phyloP scores from a whole-genome alignment of 2,888 invertebrate species.

The Erebia epiphron region DNA sequence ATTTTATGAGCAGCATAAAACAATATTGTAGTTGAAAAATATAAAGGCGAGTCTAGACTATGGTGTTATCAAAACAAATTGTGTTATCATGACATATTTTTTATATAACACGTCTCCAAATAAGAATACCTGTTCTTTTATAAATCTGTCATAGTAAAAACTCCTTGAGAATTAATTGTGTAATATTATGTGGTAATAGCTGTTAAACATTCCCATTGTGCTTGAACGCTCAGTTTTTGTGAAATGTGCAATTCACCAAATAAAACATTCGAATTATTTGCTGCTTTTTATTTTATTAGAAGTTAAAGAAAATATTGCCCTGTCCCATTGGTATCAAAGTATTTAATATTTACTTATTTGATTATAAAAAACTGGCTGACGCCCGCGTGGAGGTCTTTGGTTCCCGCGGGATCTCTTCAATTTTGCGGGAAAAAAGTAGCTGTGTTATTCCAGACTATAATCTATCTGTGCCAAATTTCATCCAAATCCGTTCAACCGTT shows the following conservation, averaged over 20 bases:
- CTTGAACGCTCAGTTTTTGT: slow-evolving; percentile 26
- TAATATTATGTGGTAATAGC: not conserved
- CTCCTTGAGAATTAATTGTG: slow-evolving; percentile 1
- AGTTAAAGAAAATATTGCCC: not conserved
- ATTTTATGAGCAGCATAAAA: not conserved
- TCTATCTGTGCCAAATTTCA: no score
- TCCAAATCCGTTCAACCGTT: no score
- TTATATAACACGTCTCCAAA: not conserved
- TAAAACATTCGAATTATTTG: slow-evolving; percentile 41
- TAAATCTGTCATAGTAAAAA: not conserved
- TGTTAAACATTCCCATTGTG: slow-evolving; percentile 35
- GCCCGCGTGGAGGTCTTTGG: no score
- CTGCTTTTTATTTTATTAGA: slow-evolving; percentile 23
- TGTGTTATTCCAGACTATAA: no score
- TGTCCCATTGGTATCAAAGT: no score
- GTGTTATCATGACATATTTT: not conserved
- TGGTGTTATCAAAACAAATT: not conserved
- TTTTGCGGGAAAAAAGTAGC: no score
- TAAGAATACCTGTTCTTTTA: not conserved
- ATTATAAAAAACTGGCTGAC: no score
- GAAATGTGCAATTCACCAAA: slow-evolving; percentile 50
- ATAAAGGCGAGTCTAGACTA: not conserved
- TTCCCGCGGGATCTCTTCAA: no score
- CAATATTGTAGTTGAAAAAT: not conserved
- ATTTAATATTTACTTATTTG: no score